phyloP scores from a whole-genome alignment of 1,140 invertebrate genomes.

The Matsumurasca onukii region DNA sequence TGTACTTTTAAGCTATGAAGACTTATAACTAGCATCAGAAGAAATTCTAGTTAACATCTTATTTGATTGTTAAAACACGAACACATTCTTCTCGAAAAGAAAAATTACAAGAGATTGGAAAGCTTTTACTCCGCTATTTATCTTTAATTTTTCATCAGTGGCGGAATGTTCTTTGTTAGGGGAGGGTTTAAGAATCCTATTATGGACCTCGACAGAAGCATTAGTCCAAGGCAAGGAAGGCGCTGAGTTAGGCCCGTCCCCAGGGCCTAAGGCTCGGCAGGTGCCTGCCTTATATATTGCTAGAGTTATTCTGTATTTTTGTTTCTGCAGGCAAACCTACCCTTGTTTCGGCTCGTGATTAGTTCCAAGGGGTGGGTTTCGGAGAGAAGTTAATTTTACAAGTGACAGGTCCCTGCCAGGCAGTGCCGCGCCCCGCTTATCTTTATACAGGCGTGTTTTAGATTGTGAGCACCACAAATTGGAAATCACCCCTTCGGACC shows the following conservation, averaged over 20 bases:
- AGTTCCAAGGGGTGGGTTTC: conserved; percentile 14
- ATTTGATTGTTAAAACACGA: no score
- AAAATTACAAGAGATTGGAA: no score
- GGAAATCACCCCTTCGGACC: conserved; percentile 25
- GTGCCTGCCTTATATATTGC: conserved; percentile 9
- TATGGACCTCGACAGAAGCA: conserved; percentile 8
- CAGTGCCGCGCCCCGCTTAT: conserved; percentile 1
- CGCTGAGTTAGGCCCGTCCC: neutral
- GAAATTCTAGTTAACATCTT: no score
- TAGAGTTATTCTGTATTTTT: conserved; percentile 14
- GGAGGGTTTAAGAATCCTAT: conserved; percentile 20
- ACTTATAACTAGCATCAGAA: no score
- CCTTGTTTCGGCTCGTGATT: neutral
- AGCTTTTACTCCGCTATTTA: no score
- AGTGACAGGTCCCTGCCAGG: conserved; percentile 3
- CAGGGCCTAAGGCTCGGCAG: conserved; percentile 8
- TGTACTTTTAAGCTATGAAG: no score
- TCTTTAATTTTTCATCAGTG: conserved; percentile 14
- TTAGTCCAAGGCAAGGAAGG: conserved; percentile 3
- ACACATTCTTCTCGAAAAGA: no score
- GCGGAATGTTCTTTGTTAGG: neutral
- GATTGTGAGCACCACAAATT: conserved; percentile 10
- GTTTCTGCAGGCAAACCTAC: conserved; percentile 9
- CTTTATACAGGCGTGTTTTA: conserved; percentile 11
- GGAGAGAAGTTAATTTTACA: conserved; percentile 22